Base-by-base conservation (phyloP, 2,888 invertebrate species). In the Schizotus pectinicornis region DNA sequence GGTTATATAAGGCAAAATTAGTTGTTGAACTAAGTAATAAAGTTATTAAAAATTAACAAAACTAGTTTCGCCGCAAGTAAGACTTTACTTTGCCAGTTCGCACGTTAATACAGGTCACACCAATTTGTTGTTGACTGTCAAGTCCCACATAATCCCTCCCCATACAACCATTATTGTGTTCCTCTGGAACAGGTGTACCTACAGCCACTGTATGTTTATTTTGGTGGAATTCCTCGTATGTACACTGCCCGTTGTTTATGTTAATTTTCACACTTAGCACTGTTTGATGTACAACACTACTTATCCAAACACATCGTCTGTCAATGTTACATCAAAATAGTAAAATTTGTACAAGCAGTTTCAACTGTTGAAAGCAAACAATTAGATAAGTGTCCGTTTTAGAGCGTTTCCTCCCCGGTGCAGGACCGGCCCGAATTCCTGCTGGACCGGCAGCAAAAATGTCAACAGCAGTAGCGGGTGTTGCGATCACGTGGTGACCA, bases 201-300 rank as follows among this genome's bases (percentile, higher is more conserved):
- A n/a, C 35, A 62, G 65, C 67, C 67, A 68, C 67, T 65, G 65
- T 67, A 63, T 69, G 67, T 69, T 68, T 70, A 57, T 62, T 67
- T 61, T 58, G 54, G 65, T 63, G 62, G 68, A 68, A 68, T 71
- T 70, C 59, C 67, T 68, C 33, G 63, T 61, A 67, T 65, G 67
- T 71, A 65, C 63, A 36, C 33, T 45, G 49, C 9, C 49, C 67
- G 68, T 70, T 70, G 68, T 63, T 63, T 65, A 70, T 71, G 72
- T 70, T 72, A 72, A 72, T 72, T 72, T 72, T 72, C 72, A 72
- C 72, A 72, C 72, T 71, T 71, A 71, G 68, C 63, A 63, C 63
- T 71, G 63, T 72, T 71, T 70, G 67, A 67, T 64, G 67, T 70
- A 63, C 67, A 67, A 71, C 69, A 68, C 63, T 64, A 60, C 64